Evolutionary conservation across 2,113 vertebrate genomes (phyloP).

Genomic region (Caranx melampygus): DNA sequence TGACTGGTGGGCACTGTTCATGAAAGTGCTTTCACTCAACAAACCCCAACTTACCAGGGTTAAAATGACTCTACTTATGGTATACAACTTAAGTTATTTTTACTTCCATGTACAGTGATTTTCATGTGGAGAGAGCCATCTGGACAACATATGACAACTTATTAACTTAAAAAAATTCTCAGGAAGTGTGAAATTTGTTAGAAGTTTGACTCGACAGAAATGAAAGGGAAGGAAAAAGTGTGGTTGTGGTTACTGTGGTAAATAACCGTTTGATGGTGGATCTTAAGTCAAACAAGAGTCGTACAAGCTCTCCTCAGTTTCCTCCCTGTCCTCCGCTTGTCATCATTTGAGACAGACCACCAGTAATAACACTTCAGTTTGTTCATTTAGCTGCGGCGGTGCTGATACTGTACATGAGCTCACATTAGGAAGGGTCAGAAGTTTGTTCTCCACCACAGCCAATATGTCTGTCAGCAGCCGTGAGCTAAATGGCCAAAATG

Average conservation of each 20-base stretch:
- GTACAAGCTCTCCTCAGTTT: background rate
- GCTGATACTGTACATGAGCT: conserved; percentile 9
- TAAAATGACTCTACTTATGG: background rate
- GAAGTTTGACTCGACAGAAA: conserved; percentile 30
- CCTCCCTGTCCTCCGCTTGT: conserved; percentile 35
- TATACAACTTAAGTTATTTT: no score
- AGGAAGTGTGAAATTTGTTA: conserved; percentile 47
- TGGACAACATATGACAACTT: conserved; percentile 25
- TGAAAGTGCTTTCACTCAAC: background rate
- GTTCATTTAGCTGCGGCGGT: background rate
- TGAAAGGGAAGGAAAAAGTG: conserved; percentile 19
- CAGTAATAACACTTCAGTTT: conserved; percentile 7
- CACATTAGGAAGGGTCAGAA: conserved; percentile 46
- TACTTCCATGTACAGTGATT: background rate
- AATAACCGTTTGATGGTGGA: conserved; percentile 44
- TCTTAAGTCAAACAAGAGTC: conserved; percentile 15
- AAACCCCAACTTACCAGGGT: background rate
- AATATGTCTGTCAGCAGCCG: conserved; percentile 23
- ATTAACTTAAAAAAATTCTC: conserved; percentile 25
- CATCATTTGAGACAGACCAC: conserved; percentile 19
- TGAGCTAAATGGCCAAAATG: conserved; percentile 29
- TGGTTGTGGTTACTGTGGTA: conserved; percentile 33
- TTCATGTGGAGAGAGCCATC: background rate
- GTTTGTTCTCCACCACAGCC: conserved; percentile 24
- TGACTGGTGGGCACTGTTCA: background rate